A percentile compares a stretch with the other conserved stretches of the same genome.
Evolutionary conservation across 2,113 vertebrate species (phyloP).

Genomic region (Onychorhynchus coronatus): DNA sequence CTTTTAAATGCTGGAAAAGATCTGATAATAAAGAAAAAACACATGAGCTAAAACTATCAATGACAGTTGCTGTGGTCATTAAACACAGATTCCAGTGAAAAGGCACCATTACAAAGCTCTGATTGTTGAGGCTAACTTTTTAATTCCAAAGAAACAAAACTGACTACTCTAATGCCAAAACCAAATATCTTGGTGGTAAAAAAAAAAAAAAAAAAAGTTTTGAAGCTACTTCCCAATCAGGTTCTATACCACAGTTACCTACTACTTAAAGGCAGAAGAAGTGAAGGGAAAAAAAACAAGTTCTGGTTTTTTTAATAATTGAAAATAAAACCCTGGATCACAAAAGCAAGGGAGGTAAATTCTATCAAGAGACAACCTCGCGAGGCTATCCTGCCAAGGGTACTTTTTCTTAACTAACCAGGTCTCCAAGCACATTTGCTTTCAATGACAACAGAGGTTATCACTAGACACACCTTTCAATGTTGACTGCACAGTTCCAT

Average conservation of each 20-base stretch:
- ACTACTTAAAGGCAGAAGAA: background rate
- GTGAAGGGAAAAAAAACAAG: background rate
- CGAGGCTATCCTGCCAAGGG: background rate
- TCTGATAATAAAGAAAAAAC: background rate
- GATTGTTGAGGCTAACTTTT: background rate
- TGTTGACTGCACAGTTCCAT: background rate
- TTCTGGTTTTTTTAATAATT: background rate
- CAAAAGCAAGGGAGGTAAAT: background rate
- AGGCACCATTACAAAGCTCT: background rate
- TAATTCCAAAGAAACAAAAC: background rate
- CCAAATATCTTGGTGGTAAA: background rate
- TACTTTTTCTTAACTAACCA: background rate
- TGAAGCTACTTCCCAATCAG: background rate
- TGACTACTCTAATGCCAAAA: background rate
- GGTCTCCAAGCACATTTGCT: background rate
- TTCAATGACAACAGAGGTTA: background rate
- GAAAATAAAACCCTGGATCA: background rate
- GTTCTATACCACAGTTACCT: background rate
- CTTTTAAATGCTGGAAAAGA: background rate
- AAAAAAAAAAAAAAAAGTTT: background rate
- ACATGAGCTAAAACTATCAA: fast-evolving
- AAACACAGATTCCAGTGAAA: background rate
- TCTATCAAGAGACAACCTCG: background rate
- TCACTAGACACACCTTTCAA: background rate
- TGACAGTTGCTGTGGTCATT: background rate